phyloP scores from a whole-genome alignment of 2,113 vertebrate genomes.

The Antechinus stuartii region DNA sequence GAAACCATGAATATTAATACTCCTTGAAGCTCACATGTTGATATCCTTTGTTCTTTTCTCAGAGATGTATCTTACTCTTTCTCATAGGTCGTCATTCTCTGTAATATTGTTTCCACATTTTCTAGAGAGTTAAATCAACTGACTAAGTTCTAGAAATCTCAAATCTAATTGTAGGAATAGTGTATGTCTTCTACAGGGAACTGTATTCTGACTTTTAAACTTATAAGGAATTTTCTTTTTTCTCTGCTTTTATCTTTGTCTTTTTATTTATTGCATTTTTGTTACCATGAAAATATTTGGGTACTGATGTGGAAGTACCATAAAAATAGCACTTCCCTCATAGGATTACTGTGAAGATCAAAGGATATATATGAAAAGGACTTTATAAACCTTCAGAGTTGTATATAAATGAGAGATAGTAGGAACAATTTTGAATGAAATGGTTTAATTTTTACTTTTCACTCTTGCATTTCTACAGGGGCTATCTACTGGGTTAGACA shows the following conservation, averaged over 20 bases:
- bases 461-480: slow-evolving; percentile 85
- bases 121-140: neutral
- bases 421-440: neutral
- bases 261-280: neutral
- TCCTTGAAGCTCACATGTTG: neutral
- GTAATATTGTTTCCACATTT: neutral
- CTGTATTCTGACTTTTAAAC: neutral
- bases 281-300: neutral
- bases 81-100: neutral
- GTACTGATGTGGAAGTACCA: neutral
- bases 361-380: neutral
- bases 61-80: neutral
- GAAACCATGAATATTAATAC: neutral
- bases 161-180: neutral
- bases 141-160: neutral
- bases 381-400: neutral
- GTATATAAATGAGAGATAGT: neutral
- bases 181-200: neutral
- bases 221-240: neutral
- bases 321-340: neutral
- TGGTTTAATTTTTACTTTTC: slow-evolving; percentile 12
- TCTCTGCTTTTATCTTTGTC: neutral
- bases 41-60: neutral
- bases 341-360: neutral
- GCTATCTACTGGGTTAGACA: slow-evolving; percentile 95